Evolutionary conservation across 1,140 invertebrate species (phyloP), one percentile per base, ranked within the genome.

Genomic region (Brachionus angularis): DNA sequence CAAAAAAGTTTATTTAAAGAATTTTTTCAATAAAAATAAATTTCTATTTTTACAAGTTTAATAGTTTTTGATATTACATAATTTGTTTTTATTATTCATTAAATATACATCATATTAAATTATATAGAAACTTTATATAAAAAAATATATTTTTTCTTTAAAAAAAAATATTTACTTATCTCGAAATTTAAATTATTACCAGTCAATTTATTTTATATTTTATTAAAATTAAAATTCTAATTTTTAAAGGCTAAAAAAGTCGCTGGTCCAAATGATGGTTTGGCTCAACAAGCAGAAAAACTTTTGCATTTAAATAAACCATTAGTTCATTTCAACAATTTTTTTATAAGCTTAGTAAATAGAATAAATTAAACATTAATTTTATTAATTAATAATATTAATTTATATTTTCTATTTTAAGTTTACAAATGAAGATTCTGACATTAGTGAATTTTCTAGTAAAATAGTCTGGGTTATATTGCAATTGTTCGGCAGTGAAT

Each of bases 401-500:
- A 31, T 72, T 64, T 72, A n/a, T n/a, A n/a, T n/a, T n/a, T n/a
- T n/a, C n/a, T 33, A 47, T 18, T 75, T 74, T 25, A 72, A 81
- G 79, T 74, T 82, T 23, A 76, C 75, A 34, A 75, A 80, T 74
- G 79, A 81, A 49, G 80, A 82, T 64, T 72, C 71, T 42, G 79
- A 81, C 27, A 77, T 81, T 14, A 74, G 78, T 36, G 79, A 82
- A 25, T 46, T 78, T 16, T 74, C 79, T 12, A 74, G 75, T n/a
- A 79, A 79, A 71, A 77, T 74, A 67, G 72, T 82, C 14, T 81
- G 79, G 7, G 72, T 81, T 23, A 47, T 81, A 39, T 77, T 80
- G 1, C 80, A 82, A 75, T 73, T 82, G 44, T 81, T 79, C 77
- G 80, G 80, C 16, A 79, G 79, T 21, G 80, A 82, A 73, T 55